Evolutionary conservation across 2,888 invertebrate species (phyloP).

Genomic region (Luperina testacea): DNA sequence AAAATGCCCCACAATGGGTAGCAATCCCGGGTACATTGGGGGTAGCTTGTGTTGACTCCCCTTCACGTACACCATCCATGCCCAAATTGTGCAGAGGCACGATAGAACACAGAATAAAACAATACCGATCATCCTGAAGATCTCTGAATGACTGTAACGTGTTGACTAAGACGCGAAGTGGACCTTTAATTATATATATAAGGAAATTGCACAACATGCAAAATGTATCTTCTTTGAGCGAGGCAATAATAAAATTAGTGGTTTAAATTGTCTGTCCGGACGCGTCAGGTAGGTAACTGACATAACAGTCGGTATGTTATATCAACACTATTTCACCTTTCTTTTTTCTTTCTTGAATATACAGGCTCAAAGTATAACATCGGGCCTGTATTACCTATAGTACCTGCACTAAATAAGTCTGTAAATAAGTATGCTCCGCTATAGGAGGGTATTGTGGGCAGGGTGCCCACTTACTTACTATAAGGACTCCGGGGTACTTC

Average conservation of each 20-base stretch:
- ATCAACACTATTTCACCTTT: background rate
- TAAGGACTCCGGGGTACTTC: too few species aligned
- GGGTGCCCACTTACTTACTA: too few species aligned
- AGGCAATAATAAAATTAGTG: background rate
- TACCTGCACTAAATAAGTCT: too few species aligned
- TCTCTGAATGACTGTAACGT: background rate
- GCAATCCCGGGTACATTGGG: constrained; percentile 51
- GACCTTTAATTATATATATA: constrained; percentile 29
- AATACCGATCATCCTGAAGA: constrained; percentile 40
- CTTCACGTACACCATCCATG: constrained; percentile 36
- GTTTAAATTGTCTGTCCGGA: background rate
- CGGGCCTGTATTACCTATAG: too few species aligned
- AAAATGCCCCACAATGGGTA: constrained; percentile 58
- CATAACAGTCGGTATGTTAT: background rate
- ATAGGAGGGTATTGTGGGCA: too few species aligned
- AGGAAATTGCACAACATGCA: constrained; percentile 14
- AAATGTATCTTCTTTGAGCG: background rate
- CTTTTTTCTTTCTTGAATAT: too few species aligned
- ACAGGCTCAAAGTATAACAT: too few species aligned
- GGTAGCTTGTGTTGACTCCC: constrained; percentile 44
- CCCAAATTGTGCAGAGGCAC: constrained; percentile 43
- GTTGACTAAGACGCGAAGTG: background rate
- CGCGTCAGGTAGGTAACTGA: background rate
- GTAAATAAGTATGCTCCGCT: too few species aligned
- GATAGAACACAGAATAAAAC: constrained; percentile 43